These are phyloP conservation scores for Campylomormyrus tamandua DNA, from an alignment of 2,113 vertebrate genomes.

Conservation along the genomic window DNA sequence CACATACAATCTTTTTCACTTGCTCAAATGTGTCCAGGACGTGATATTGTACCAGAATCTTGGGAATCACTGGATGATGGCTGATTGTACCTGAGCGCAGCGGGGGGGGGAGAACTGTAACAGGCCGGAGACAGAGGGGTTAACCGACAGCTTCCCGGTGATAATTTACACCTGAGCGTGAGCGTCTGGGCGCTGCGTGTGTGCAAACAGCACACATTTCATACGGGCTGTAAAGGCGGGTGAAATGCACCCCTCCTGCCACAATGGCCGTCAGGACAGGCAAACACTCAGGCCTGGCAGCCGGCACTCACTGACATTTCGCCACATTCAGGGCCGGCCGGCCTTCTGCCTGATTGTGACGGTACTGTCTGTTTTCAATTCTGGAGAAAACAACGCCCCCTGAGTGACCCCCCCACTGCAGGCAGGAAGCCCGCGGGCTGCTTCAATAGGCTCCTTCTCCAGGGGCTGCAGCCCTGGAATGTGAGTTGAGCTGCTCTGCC, in stretches of 20 bases:
- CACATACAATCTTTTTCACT: not conserved
- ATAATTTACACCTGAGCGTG: not conserved
- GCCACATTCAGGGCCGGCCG: not conserved
- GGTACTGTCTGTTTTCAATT: conserved; percentile 24
- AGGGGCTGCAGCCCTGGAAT: conserved; percentile 34
- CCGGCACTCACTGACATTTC: conserved; percentile 11
- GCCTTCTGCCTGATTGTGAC: conserved; percentile 31
- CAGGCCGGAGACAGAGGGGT: not conserved
- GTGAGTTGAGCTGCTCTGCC: conserved; percentile 37
- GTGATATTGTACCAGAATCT: not conserved
- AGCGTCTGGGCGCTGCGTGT: not conserved
- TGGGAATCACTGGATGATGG: not conserved
- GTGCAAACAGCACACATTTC: conserved; percentile 1
- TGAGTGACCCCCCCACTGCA: conserved; percentile 11
- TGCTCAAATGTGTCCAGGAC: not conserved
- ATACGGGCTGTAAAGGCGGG: not conserved
- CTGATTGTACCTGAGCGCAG: not conserved
- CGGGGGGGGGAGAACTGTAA: not conserved
- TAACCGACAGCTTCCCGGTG: not conserved
- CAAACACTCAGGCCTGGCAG: not conserved
- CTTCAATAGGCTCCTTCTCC: conserved; percentile 36
- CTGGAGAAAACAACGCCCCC: conserved; percentile 28
- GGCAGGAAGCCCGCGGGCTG: conserved; percentile 36
- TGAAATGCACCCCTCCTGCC: not conserved
- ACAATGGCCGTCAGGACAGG: not conserved